These are phyloP conservation scores for Amphimallon solstitiale DNA, from an alignment of 2,888 invertebrate genomes.

Conservation along the genomic window DNA sequence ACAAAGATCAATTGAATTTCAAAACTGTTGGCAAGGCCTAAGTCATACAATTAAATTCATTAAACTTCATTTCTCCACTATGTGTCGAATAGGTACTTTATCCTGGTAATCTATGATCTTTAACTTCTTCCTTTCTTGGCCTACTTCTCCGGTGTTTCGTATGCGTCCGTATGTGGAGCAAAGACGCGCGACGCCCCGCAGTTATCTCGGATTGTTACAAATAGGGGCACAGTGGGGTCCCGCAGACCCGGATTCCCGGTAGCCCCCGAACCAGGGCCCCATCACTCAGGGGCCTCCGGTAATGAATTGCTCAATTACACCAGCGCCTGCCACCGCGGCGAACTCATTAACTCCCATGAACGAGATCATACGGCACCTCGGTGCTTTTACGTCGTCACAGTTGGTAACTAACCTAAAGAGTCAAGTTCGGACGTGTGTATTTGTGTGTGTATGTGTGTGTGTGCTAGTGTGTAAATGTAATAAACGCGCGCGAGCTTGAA, in stretches of 20 bases:
- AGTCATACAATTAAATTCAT: too few species aligned
- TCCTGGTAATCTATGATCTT: not conserved
- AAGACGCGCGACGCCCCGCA: slow-evolving; percentile 51
- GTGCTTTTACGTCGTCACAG: slow-evolving; percentile 27
- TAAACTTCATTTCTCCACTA: too few species aligned
- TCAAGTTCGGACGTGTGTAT: not conserved
- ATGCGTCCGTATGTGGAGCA: slow-evolving; percentile 26
- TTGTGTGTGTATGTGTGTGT: not conserved
- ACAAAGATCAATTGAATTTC: too few species aligned
- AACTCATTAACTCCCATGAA: slow-evolving; percentile 55
- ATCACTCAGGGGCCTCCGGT: slow-evolving; percentile 52
- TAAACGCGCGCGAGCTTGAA: not conserved
- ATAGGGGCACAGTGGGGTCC: slow-evolving; percentile 53
- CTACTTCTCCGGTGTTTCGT: not conserved
- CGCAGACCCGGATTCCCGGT: slow-evolving; percentile 52
- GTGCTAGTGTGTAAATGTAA: not conserved
- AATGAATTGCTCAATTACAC: slow-evolving; percentile 59
- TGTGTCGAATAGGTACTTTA: too few species aligned
- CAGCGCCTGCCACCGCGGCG: slow-evolving; percentile 55
- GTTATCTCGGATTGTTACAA: slow-evolving; percentile 54
- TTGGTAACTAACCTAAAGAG: slow-evolving; percentile 8
- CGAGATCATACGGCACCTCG: slow-evolving; percentile 49
- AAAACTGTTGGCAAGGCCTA: too few species aligned
- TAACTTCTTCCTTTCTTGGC: not conserved
- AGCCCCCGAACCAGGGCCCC: slow-evolving; percentile 53